Conservation (phyloP, 2,888 invertebrate genomes). For the Cepaea hortensis region DNA sequence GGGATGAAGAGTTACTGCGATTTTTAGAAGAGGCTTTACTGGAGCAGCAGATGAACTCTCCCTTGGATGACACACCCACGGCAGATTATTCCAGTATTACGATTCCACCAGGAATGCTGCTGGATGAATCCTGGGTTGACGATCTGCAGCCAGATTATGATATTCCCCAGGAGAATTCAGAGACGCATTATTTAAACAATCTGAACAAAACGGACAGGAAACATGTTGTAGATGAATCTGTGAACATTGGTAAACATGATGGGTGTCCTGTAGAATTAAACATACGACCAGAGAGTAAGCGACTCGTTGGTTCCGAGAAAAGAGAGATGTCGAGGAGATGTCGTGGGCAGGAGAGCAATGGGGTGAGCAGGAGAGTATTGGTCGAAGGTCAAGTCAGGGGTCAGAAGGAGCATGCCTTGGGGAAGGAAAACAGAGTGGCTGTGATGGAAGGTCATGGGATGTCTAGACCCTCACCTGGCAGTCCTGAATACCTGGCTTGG, state of each 20-base stretch:
- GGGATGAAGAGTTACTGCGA: neutral
- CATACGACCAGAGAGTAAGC: neutral
- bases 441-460: neutral
- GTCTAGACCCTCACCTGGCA: constrained; percentile 5
- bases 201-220: neutral
- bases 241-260: neutral
- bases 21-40: neutral
- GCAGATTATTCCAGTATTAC: constrained; percentile 11
- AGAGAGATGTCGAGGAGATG: neutral
- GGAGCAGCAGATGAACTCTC: neutral
- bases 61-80: neutral
- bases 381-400: neutral
- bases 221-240: neutral
- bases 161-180: constrained; percentile 15
- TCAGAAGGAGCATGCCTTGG: neutral
- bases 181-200: constrained; percentile 5
- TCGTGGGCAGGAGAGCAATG: no score
- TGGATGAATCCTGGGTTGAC: constrained; percentile 29
- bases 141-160: constrained; percentile 51
- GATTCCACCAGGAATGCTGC: neutral
- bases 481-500: constrained; percentile 52
- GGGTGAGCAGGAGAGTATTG: neutral
- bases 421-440: neutral
- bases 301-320: neutral
- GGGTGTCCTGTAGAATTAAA: neutral